Percentiles rank a stretch among this genome's conserved stretches.
Conservation (phyloP, 1,140 invertebrate genomes). For the Hyposmocoma kahamanoa region DNA sequence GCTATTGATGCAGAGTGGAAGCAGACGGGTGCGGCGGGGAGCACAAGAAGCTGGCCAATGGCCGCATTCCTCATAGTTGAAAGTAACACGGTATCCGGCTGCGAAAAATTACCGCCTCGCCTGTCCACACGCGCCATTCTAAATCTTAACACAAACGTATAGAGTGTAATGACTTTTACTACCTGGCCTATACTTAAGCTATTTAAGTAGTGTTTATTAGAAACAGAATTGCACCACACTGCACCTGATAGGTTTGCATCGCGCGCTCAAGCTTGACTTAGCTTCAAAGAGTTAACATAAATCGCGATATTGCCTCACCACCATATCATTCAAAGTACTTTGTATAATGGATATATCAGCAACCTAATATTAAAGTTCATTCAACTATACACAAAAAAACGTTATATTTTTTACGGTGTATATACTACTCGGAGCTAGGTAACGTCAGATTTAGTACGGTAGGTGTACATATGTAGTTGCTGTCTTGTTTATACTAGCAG, state of each 20-base stretch:
- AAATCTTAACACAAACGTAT: conserved; percentile 16
- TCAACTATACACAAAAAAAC: too few species aligned
- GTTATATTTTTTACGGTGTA: too few species aligned
- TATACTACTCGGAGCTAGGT: too few species aligned
- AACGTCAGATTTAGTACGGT: too few species aligned
- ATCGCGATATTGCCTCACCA: too few species aligned
- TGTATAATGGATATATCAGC: too few species aligned
- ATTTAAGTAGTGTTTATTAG: conserved; percentile 16
- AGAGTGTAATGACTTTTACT: conserved; percentile 11
- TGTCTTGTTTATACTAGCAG: too few species aligned
- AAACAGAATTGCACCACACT: conserved; percentile 18
- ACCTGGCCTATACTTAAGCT: conserved; percentile 8
- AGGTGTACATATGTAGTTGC: too few species aligned
- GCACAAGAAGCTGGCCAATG: conserved; percentile 56
- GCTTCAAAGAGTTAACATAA: too few species aligned
- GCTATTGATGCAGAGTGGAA: neutral
- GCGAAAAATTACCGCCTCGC: conserved; percentile 63
- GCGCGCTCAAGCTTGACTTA: conserved; percentile 13
- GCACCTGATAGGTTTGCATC: conserved; percentile 1
- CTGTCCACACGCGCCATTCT: conserved; percentile 19
- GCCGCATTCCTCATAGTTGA: conserved; percentile 67
- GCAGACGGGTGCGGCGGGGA: conserved; percentile 39
- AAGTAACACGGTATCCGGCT: conserved; percentile 66
- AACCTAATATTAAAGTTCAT: too few species aligned
- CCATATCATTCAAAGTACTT: too few species aligned